phyloP scores from a whole-genome alignment of 2,113 vertebrate genomes.

The Clarias macrocephalus region DNA sequence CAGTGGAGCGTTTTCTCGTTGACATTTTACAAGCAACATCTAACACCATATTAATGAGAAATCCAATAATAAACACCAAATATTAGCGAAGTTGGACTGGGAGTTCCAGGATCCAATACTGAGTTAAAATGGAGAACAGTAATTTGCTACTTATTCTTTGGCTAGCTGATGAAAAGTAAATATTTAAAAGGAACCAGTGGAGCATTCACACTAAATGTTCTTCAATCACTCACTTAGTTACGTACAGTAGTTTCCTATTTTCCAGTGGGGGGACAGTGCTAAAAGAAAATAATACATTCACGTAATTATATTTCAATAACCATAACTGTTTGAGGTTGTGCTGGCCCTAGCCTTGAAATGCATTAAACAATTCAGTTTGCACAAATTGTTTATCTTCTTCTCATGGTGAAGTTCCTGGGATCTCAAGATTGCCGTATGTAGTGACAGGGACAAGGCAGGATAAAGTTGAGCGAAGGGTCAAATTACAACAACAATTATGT shows the following conservation, averaged over 20 bases:
- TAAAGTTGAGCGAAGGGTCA: neutral
- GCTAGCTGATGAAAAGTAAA: neutral
- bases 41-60: neutral
- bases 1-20: neutral
- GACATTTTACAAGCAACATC: neutral
- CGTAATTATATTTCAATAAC: neutral
- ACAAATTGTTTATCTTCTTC: neutral
- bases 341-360: neutral
- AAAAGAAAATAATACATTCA: neutral
- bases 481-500: neutral
- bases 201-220: neutral
- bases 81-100: neutral
- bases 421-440: neutral
- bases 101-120: too few species aligned
- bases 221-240: neutral
- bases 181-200: conserved; percentile 12
- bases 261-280: neutral
- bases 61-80: neutral
- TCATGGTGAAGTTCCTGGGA: neutral
- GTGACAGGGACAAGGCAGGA: neutral
- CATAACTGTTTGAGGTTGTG: neutral
- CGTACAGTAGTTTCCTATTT: neutral
- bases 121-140: neutral
- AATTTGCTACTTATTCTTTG: neutral
- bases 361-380: neutral